Evolutionary conservation across 2,113 vertebrate genomes (phyloP).

Genomic region (Odontophorus gujanensis): DNA sequence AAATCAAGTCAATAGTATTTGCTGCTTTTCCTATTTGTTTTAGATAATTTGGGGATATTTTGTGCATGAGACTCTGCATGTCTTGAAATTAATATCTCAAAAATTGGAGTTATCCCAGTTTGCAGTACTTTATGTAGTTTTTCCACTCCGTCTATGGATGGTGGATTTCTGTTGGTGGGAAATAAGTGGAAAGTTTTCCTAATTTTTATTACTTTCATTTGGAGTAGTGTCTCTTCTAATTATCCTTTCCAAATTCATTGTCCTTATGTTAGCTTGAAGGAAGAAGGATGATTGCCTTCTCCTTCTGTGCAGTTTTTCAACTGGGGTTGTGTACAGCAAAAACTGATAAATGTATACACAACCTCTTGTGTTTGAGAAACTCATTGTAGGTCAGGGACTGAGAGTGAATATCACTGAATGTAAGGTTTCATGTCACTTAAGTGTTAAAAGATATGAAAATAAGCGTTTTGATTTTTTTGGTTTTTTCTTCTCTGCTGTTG

Average conservation of each 20-base stretch:
- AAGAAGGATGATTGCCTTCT: neutral
- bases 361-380: neutral
- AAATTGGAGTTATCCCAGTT: neutral
- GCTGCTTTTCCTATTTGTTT: neutral
- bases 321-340: neutral
- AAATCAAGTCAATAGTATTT: neutral
- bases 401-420: neutral
- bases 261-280: neutral
- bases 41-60: neutral
- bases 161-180: neutral
- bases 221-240: neutral
- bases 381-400: neutral
- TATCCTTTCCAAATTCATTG: neutral
- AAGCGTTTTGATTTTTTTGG: neutral
- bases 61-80: neutral
- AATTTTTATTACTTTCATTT: neutral
- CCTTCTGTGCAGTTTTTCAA: neutral
- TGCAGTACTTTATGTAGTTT: neutral
- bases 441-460: constrained; percentile 1
- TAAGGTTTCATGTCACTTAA: neutral
- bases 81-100: neutral
- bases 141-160: neutral
- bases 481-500: neutral
- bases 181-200: neutral
- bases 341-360: neutral